Percentiles rank a stretch among this genome's conserved stretches.
phyloP scores from a whole-genome alignment of 2,797 vertebrate species.

The Eleutherodactylus coqui region DNA sequence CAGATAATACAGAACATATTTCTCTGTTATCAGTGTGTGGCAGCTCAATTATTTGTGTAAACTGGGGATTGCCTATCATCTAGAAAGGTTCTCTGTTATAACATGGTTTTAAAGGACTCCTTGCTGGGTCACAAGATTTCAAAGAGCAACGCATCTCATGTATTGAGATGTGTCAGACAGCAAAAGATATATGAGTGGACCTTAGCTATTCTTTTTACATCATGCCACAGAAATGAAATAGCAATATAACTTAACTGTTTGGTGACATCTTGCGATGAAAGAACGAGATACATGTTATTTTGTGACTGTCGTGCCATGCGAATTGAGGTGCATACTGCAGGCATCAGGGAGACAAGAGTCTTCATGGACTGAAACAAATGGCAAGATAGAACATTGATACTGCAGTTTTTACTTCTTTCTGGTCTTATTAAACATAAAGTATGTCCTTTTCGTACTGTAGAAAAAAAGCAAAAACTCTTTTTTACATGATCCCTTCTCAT shows the following conservation, averaged over 20 bases:
- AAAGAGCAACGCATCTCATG: constrained; percentile 63
- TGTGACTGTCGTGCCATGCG: neutral
- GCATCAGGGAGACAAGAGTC: neutral
- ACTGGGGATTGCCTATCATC: constrained; percentile 65
- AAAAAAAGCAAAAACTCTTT: too few relatives aligned
- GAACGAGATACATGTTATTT: constrained; percentile 4
- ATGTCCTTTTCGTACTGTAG: too few relatives aligned
- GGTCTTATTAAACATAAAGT: constrained; percentile 2
- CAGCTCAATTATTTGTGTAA: constrained; percentile 65
- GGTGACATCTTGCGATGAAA: constrained; percentile 2
- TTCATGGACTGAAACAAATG: neutral
- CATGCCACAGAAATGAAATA: constrained; percentile 31
- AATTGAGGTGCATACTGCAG: constrained; percentile 1
- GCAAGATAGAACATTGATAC: neutral
- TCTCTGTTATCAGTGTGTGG: constrained; percentile 65
- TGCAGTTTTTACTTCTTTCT: neutral
- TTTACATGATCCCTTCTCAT: too few relatives aligned
- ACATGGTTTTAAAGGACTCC: constrained; percentile 64
- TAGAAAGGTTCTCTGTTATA: constrained; percentile 64
- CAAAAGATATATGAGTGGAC: constrained; percentile 58
- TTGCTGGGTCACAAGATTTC: constrained; percentile 63
- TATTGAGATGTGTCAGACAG: constrained; percentile 61
- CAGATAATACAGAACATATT: constrained; percentile 65
- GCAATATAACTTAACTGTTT: constrained; percentile 35
- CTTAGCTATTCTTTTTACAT: constrained; percentile 59